Evolutionary conservation across 2,888 invertebrate genomes (phyloP), one percentile per base, ranked within the genome.

Genomic region (Dorcus hopei): DNA sequence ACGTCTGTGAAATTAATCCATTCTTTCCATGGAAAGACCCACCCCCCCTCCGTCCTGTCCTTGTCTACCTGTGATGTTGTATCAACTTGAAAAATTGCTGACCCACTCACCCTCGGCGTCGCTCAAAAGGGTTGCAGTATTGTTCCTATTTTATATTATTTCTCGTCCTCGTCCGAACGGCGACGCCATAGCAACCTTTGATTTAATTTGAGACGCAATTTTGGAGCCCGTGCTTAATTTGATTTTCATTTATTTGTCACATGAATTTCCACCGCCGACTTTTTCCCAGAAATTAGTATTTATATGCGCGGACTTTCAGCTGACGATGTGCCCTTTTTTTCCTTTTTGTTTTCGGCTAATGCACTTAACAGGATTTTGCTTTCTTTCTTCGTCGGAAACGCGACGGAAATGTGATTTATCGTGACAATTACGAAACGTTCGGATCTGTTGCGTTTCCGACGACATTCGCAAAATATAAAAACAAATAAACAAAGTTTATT

Each of bases 181-280:
- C 56, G 56, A 39, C 45, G 40, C 58, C 58, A 54, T 58, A 45
- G 58, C 58, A 58, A 58, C 58, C 58, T 58, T 58, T 58, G 58
- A 58, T 58, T 58, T 53, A 51, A 56, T 56, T 56, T 43, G 50
- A 51, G 50, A 39, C 38, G 50, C 56, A 51, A 56, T 56, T 56
- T 56, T 50, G 47, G 50, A 45, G 38, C 56, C 45, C 51, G 23
- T 45, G 38, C 51, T 56, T 56, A 56, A 56, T 56, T 56, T 49
- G 54, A 54, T 54, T 54, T 54, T 48, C 54, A 54, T 54, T 54
- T 54, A 54, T 54, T 54, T 54, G 54, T 54, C 54, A 41, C 39
- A 26, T 26, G 33, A 54, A 54, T 54, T 14, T 40, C 43, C 48
- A 40, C 26, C 48, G 48, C 49, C 49, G 38, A 38, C 49, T 48